A percentile compares a stretch with the other conserved stretches of the same genome.
Evolutionary conservation across 2,888 invertebrate genomes (phyloP).

Genomic region (Macrophya alboannulata): DNA sequence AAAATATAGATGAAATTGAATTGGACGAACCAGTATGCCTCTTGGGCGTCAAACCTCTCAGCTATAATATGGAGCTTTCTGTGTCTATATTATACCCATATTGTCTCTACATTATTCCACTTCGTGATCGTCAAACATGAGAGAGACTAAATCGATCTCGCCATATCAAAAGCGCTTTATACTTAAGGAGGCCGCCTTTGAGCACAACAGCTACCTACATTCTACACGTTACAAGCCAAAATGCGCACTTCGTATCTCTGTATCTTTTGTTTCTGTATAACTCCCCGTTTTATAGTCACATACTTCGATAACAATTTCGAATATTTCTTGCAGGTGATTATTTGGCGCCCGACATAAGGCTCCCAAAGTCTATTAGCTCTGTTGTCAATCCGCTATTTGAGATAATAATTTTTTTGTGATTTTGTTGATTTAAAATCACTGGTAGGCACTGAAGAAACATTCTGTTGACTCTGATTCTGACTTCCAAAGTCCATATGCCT

Average conservation of each 20-base stretch:
- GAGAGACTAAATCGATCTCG: constrained; percentile 16
- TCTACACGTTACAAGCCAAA: constrained; percentile 5
- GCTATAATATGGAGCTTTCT: background rate
- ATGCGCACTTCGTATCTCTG: background rate
- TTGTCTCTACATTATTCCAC: constrained; percentile 20
- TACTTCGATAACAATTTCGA: background rate
- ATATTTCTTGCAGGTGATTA: background rate
- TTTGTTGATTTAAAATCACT: no score
- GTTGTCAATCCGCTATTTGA: background rate
- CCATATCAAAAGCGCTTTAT: constrained; percentile 15
- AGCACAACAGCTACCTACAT: constrained; percentile 25
- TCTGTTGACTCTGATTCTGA: no score
- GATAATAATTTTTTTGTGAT: background rate
- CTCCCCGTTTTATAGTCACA: background rate
- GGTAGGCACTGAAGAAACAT: no score
- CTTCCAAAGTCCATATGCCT: background rate
- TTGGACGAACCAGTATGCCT: background rate
- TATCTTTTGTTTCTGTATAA: background rate
- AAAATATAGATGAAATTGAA: background rate
- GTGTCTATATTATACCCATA: background rate
- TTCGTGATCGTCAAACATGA: constrained; percentile 19
- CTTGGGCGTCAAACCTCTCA: background rate
- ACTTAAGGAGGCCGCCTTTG: constrained; percentile 23
- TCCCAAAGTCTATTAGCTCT: background rate
- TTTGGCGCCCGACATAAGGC: background rate